A percentile compares a stretch with the other conserved stretches of the same genome.
phyloP scores from a whole-genome alignment of 2,888 invertebrate genomes.

The Drosophila peninsularis region DNA sequence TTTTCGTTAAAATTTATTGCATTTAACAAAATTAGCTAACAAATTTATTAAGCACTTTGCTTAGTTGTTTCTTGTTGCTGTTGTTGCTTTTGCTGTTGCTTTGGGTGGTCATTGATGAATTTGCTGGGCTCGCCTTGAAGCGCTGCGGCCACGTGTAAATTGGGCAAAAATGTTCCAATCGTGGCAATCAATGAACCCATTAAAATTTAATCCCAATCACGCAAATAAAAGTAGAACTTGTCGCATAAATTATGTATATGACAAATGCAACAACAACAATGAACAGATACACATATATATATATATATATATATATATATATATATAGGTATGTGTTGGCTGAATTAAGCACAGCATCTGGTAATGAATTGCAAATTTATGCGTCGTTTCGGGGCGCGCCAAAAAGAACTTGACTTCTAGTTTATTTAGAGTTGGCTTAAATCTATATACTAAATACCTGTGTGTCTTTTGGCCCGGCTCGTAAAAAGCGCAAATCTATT shows the following conservation, averaged over 20 bases:
- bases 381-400: constrained; percentile 66
- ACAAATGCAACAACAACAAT: constrained; percentile 33
- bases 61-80: constrained; percentile 19
- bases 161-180: constrained; percentile 33
- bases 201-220: constrained; percentile 77
- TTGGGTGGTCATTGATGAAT: constrained; percentile 70
- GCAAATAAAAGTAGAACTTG: constrained; percentile 76
- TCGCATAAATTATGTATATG: constrained; percentile 76
- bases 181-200: constrained; percentile 77
- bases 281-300: background rate
- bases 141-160: constrained; percentile 67
- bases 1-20: constrained; percentile 81
- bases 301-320: background rate
- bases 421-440: constrained; percentile 61
- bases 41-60: constrained; percentile 80
- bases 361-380: constrained; percentile 79
- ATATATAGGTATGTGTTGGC: constrained; percentile 46
- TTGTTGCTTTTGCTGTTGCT: constrained; percentile 14
- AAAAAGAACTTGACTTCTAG: constrained; percentile 81
- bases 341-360: constrained; percentile 64
- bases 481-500: constrained; percentile 73
- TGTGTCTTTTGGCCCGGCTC: constrained; percentile 48
- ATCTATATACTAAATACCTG: constrained; percentile 25
- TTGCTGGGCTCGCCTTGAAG: constrained; percentile 22
- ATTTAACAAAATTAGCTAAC: constrained; percentile 80